Conservation (phyloP, 2,113 vertebrate species). For the Dipodomys ordii region DNA sequence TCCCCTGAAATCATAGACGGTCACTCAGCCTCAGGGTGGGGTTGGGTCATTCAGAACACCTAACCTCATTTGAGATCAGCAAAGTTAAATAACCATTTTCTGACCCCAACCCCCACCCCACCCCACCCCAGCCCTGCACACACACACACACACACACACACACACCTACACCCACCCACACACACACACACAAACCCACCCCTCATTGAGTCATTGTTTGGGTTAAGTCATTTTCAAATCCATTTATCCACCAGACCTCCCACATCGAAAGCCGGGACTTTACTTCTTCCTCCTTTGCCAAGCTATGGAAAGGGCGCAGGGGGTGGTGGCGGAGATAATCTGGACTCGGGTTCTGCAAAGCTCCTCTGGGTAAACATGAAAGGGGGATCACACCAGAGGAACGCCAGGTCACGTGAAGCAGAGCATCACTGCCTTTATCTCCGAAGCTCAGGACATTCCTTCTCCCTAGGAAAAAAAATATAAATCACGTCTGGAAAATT, state of each 20-base stretch:
- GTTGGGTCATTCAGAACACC: not conserved
- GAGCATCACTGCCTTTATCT: conserved; percentile 26
- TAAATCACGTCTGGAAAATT: conserved; percentile 50
- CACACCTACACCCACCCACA: too few species aligned
- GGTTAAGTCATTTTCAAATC: conserved; percentile 41
- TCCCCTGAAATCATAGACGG: conserved; percentile 8
- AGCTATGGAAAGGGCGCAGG: not conserved
- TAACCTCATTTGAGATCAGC: not conserved
- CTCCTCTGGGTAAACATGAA: not conserved
- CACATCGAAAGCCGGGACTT: not conserved
- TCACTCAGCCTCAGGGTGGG: too few species aligned
- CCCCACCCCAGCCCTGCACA: too few species aligned
- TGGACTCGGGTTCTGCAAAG: not conserved
- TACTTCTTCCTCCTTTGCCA: conserved; percentile 49
- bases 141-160: too few species aligned
- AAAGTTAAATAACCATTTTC: conserved; percentile 2
- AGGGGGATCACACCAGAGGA: not conserved
- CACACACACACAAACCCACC: not conserved
- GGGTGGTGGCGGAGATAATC: not conserved
- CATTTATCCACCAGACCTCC: conserved; percentile 54
- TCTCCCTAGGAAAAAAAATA: conserved; percentile 28
- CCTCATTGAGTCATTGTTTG: conserved; percentile 50
- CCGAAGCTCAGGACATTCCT: not conserved
- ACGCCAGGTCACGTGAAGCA: not conserved
- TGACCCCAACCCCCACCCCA: not conserved